Conservation (phyloP, 2,888 invertebrate species). For the Dryocosmus kuriphilus region DNA sequence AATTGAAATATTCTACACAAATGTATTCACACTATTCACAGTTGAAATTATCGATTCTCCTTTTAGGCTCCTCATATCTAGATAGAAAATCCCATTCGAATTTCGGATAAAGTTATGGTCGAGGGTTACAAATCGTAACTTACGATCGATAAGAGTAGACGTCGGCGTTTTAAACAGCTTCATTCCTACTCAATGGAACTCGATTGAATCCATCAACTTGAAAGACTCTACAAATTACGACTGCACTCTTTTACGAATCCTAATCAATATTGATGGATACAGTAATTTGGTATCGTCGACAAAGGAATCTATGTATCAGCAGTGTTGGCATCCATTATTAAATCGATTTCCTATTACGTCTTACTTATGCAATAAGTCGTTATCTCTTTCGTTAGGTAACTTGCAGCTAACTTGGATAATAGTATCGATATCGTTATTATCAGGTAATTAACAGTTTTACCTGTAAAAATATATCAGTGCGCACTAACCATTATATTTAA, state of each 20-base stretch:
- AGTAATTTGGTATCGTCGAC: constrained; percentile 6
- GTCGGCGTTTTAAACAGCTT: neutral
- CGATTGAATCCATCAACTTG: neutral
- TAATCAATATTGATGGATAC: constrained; percentile 22
- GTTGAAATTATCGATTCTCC: constrained; percentile 41
- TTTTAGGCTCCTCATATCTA: neutral
- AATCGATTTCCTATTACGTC: constrained; percentile 18
- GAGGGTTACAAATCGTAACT: constrained; percentile 1
- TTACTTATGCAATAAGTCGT: constrained; percentile 26
- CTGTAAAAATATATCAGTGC: too few relatives aligned
- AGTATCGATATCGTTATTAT: constrained; percentile 28
- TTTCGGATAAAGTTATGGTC: constrained; percentile 30
- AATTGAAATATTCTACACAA: constrained; percentile 33
- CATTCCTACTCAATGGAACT: neutral
- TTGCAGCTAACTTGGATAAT: constrained; percentile 1
- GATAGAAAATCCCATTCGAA: constrained; percentile 8
- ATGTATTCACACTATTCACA: constrained; percentile 32
- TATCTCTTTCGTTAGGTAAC: constrained; percentile 23
- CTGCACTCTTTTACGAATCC: neutral
- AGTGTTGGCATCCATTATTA: constrained; percentile 18
- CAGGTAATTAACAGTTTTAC: constrained; percentile 2
- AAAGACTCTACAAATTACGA: neutral
- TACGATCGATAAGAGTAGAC: neutral
- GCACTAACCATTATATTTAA: too few relatives aligned
- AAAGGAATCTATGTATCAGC: neutral